Base-by-base conservation (phyloP, 2,797 vertebrate species). In the Huso huso region DNA sequence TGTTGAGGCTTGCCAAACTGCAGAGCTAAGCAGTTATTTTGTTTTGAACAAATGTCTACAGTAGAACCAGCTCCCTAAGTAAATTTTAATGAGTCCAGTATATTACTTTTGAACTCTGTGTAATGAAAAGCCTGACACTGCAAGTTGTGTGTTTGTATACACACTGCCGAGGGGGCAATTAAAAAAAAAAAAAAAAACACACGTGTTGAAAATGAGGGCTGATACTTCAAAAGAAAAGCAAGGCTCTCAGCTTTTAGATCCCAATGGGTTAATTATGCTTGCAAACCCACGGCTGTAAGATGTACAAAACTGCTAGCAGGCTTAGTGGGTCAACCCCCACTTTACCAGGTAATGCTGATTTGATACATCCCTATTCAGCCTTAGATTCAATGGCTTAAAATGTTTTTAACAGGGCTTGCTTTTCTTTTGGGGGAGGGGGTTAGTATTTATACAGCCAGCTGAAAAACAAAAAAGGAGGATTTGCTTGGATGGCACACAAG, bases 221-320 rank as follows among this genome's bases (percentile, higher is more conserved):
- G 55, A 58, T 58, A 75, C 79, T 78, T 77, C 66, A 71, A 62
- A 50, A 62, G 66, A 69, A 55, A 60, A 61, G 66, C 53, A 48
- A 9, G 65, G 72, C 69, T 64, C 66, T 77, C 72, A 70, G 71
- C 74, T 80, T 81, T 78, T 78, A 66, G 70, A 77, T 85, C 81
- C 81, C 81, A 63, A 63, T 9, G 84, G 86, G 80, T 86, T 87
- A 86, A 88, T 88, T 87, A 88, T 69, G 77, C 71, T 73, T 70
- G 62, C 23, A 13, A 73, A 72, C 73, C 75, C 15, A 58, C 11
- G n/a, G n/a, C 55, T 58, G 55, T 58, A 58, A 58, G 55, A 58
- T 58, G 1, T 58, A 58, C n/a, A 58, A 58, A 58, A n/a, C 55
- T 58, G 55, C 12, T n/a, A 2, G 55, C 12, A n/a, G 55, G 11